These are phyloP conservation scores for Glossosoma conforme DNA, from an alignment of 1,140 invertebrate genomes.

Conservation along the genomic window DNA sequence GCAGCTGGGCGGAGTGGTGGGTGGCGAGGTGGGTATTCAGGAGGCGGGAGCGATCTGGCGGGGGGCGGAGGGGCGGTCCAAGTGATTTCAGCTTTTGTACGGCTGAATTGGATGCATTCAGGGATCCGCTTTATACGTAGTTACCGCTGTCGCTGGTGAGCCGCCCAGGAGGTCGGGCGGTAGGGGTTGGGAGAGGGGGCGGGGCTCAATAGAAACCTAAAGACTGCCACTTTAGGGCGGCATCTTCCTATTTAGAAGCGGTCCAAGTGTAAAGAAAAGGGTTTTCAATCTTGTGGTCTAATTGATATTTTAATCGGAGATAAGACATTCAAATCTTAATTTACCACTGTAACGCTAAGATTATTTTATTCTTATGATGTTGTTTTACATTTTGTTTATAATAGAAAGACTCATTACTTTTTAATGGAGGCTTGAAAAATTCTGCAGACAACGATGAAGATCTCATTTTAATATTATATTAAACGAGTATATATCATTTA, in stretches of 20 bases:
- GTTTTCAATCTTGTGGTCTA: too few relatives aligned
- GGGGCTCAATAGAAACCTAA: slow-evolving; percentile 22
- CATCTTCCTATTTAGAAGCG: slow-evolving; percentile 15
- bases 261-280: background rate
- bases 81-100: slow-evolving; percentile 30
- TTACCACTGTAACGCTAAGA: too few relatives aligned
- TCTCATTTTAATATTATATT: too few relatives aligned
- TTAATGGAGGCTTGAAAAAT: too few relatives aligned
- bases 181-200: background rate
- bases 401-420: too few relatives aligned
- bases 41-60: background rate
- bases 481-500: too few relatives aligned
- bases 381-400: too few relatives aligned
- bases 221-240: slow-evolving; percentile 24
- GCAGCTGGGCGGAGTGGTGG: background rate
- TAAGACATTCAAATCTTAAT: too few relatives aligned
- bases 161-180: background rate
- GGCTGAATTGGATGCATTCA: slow-evolving; percentile 28
- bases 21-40: slow-evolving; percentile 4
- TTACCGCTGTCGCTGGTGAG: slow-evolving; percentile 5
- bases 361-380: too few relatives aligned
- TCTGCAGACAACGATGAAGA: too few relatives aligned
- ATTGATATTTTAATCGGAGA: too few relatives aligned
- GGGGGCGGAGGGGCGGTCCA: slow-evolving; percentile 5
- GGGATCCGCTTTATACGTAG: slow-evolving; percentile 19